Conservation (phyloP, 1,140 invertebrate genomes). For the Drosophila parabipectinata region DNA sequence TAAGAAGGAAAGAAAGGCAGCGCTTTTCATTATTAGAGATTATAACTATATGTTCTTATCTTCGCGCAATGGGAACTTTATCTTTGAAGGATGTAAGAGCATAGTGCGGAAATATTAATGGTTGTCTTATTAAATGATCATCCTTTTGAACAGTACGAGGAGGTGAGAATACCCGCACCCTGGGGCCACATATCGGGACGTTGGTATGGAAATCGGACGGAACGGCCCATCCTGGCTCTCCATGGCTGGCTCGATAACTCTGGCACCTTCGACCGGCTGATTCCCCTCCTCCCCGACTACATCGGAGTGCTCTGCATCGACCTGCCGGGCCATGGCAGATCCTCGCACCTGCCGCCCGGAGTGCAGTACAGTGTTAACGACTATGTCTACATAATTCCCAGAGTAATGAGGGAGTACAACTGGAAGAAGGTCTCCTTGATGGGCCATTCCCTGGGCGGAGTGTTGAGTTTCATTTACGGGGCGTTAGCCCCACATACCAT, state of each 20-base stretch:
- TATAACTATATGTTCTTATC: background rate
- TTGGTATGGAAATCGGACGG: slow-evolving; percentile 87
- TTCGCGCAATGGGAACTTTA: slow-evolving; percentile 48
- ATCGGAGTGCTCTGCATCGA: slow-evolving; percentile 88
- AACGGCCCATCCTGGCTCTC: slow-evolving; percentile 87
- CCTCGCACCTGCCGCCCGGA: slow-evolving; percentile 86
- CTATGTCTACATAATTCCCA: slow-evolving; percentile 85
- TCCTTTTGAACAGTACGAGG: slow-evolving; percentile 81
- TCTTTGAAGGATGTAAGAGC: slow-evolving; percentile 59
- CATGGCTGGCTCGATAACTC: slow-evolving; percentile 92
- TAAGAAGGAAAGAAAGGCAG: background rate
- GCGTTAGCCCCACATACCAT: slow-evolving; percentile 86
- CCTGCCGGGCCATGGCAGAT: slow-evolving; percentile 89
- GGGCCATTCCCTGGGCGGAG: slow-evolving; percentile 88
- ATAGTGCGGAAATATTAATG: background rate
- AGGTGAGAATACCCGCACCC: slow-evolving; percentile 87
- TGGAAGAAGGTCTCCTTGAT: slow-evolving; percentile 88
- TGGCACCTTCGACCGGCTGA: slow-evolving; percentile 88
- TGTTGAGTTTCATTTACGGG: slow-evolving; percentile 85
- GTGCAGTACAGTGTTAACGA: slow-evolving; percentile 86
- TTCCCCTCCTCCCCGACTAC: slow-evolving; percentile 86
- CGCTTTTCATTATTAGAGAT: too few relatives aligned
- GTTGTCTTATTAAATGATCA: background rate
- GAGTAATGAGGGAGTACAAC: slow-evolving; percentile 87
- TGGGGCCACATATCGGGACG: slow-evolving; percentile 89